These are phyloP conservation scores for Brachypterus glaber DNA, from an alignment of 2,888 invertebrate genomes.

Conservation along the genomic window DNA sequence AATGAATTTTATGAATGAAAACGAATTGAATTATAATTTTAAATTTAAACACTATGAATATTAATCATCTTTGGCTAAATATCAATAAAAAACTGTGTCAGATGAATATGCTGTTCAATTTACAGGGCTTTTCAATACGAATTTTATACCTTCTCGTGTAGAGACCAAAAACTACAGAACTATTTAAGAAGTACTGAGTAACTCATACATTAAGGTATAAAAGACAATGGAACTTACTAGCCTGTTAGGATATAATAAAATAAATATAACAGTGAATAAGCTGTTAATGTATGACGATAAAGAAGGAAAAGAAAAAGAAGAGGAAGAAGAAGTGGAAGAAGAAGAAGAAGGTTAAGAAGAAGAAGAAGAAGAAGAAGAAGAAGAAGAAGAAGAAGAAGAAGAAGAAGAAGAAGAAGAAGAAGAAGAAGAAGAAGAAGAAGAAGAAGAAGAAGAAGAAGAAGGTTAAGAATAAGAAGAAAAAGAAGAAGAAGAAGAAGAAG, in stretches of 20 bases:
- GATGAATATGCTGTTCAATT: no score
- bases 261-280: no score
- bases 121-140: no score
- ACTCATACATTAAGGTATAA: no score
- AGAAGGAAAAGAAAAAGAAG: neutral
- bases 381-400: neutral
- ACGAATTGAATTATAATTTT: neutral
- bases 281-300: no score
- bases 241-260: no score
- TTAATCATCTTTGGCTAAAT: no score
- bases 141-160: no score
- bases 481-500: neutral
- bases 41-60: constrained; percentile 5
- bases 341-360: neutral
- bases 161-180: no score
- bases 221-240: no score
- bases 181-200: no score
- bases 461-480: neutral
- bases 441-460: neutral
- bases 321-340: neutral
- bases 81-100: no score
- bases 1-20: constrained; percentile 3
- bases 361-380: neutral
- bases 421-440: neutral
- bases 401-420: neutral